Conservation (phyloP, 2,888 invertebrate species). For the Empis livida region DNA sequence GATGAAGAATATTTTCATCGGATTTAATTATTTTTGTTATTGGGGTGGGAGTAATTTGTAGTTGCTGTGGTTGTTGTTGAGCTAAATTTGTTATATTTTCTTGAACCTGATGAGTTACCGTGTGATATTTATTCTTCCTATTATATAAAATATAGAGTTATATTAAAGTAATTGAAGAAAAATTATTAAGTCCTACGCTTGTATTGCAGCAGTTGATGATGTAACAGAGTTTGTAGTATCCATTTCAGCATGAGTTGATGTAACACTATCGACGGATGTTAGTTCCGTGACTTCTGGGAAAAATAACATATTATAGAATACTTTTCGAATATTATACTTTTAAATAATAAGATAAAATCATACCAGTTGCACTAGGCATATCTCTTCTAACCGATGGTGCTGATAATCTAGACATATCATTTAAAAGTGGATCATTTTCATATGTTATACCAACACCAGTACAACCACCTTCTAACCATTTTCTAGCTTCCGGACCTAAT, state of each 20-base stretch:
- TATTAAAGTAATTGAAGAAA: neutral
- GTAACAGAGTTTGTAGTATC: slow-evolving; percentile 32
- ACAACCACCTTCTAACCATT: slow-evolving; percentile 35
- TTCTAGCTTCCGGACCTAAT: slow-evolving; percentile 34
- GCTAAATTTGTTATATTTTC: slow-evolving; percentile 1
- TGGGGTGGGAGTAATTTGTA: slow-evolving; percentile 3
- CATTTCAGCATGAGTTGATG: slow-evolving; percentile 49
- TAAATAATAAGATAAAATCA: neutral
- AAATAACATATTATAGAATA: slow-evolving; percentile 10
- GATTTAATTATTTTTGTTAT: slow-evolving; percentile 12
- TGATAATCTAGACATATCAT: slow-evolving; percentile 27
- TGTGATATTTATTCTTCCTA: slow-evolving; percentile 7
- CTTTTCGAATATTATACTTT: neutral
- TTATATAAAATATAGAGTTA: neutral
- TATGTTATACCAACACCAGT: slow-evolving; percentile 14
- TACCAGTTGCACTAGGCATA: slow-evolving; percentile 36
- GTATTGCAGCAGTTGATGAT: slow-evolving; percentile 13
- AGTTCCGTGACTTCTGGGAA: slow-evolving; percentile 53
- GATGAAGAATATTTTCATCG: slow-evolving; percentile 9
- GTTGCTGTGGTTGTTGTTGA: slow-evolving; percentile 20
- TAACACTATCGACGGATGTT: slow-evolving; percentile 58
- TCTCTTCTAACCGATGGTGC: slow-evolving; percentile 32
- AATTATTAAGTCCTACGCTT: no score
- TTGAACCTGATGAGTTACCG: slow-evolving; percentile 6
- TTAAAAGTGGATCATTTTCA: slow-evolving; percentile 27